phyloP scores from a whole-genome alignment of 2,113 vertebrate genomes.

The Acrocephalus arundinaceus region DNA sequence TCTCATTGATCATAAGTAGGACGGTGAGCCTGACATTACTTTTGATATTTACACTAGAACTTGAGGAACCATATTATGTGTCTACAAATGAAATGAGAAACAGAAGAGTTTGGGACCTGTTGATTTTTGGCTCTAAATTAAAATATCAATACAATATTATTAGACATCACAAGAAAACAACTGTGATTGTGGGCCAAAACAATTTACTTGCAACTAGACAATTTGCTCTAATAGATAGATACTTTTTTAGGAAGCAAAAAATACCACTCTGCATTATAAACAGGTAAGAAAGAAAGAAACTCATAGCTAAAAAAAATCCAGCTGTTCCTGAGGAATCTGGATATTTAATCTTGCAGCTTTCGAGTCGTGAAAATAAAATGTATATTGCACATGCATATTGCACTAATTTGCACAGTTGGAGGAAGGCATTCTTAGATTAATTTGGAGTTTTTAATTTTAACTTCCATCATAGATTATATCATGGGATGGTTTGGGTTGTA shows the following conservation, averaged over 20 bases:
- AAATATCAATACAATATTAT: not conserved
- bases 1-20: not conserved
- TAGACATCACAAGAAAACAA: not conserved
- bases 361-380: not conserved
- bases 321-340: not conserved
- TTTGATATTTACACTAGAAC: not conserved
- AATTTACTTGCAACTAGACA: not conserved
- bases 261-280: not conserved
- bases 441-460: not conserved
- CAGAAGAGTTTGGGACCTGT: not conserved
- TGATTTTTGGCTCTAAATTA: not conserved
- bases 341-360: not conserved
- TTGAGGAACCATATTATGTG: not conserved
- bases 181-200: not conserved
- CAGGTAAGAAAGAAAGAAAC: not conserved
- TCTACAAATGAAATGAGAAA: not conserved
- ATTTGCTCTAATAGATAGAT: not conserved
- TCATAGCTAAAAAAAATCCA: not conserved
- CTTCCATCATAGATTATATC: not conserved
- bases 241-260: not conserved
- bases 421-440: not conserved
- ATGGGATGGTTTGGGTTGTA: not conserved
- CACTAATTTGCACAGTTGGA: not conserved
- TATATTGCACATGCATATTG: not conserved
- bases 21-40: not conserved